Base-by-base conservation (phyloP, 2,113 vertebrate genomes). In the Athene noctua region DNA sequence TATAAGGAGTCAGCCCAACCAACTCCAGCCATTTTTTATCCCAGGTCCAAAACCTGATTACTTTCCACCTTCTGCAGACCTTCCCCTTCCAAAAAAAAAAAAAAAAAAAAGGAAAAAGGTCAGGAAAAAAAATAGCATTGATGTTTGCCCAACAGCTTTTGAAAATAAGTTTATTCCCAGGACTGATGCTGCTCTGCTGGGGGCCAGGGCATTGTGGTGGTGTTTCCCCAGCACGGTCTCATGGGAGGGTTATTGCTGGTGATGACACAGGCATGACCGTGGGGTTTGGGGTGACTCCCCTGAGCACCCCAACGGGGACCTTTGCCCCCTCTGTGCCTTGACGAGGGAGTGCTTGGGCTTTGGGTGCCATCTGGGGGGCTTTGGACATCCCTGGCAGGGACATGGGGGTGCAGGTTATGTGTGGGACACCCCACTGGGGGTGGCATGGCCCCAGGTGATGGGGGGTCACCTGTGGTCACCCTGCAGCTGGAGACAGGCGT, bases 11-110 rank as follows among this genome's bases (percentile, higher is more conserved):
- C 98, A 98, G 96, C 87, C 90, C 80, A 70, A 71, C 94, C 92
- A 97, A 81, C 77, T 63, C 97, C 93, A 87, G 94, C 86, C 67
- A 97, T 98, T 98, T 98, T 98, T 98, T 98, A 98, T 98, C 96
- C 96, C 74, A 86, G 96, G 94, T 94, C 96, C 74, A 51, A 97
- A 98, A 98, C 96, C 97, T 92, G 97, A 97, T 97, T 97, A 80
- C 52, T 95, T 92, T 90, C 94, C 90, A 92, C 97, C 93, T 97
- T 97, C 93, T 58, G 59, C 96, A 92, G 91, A 74, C 88, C 90
- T 96, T 94, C 94, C 77, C 93, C 49, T 83, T 91, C 78, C 1
- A 1, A 47, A 21, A 47, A 47, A 47, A 47, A 47, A 47, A 47
- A 46, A 2, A 42, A 46, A 40, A 49, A 36, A 32, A 55, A 9